Evolutionary conservation across 2,113 vertebrate species (phyloP), one percentile per base, ranked within the genome.

Genomic region (Chiloscyllium plagiosum): DNA sequence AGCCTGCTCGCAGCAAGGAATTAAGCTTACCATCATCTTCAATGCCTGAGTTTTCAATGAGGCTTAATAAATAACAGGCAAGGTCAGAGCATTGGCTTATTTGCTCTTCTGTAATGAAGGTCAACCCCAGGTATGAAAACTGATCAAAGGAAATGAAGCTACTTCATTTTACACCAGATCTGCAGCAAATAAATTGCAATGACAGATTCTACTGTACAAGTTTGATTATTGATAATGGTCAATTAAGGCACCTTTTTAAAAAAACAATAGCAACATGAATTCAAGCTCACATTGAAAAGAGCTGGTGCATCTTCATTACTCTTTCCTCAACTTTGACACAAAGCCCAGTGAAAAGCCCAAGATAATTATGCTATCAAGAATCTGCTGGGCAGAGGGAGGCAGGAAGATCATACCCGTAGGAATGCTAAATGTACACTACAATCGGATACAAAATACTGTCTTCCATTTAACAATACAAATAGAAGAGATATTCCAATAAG

Each of bases 241-340:
- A 3, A 13, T 61, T 56, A 89, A 89, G 26, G 50, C 86, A 33
- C 68, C 66, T 52, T 72, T 26, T 50, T 26, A 70, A 72, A 72
- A 29, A 17, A 72, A n/a, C 19, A 93, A 37, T 37, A 68, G 56
- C 61, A 95, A 94, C 37, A 95, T 37, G 65, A 93, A 93, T 66
- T 95, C 68, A 72, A 72, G 94, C 50, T 26, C 47, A 50, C 26
- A 13, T 3, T 33, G 47, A 95, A n/a, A 47, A 47, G 10, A 72
- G 68, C n/a, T 52, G 37, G 52, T 95, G 94, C 94, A 95, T 33
- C 69, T 66, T 94, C 92, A 47, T 68, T 69, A 94, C 19, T 37
- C 33, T 76, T 95, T 24, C 56, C 80, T 68, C 47, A 24, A 17
- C 65, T 95, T 70, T 52, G 86, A 69, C 19, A 69, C n/a, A 13